phyloP scores from a whole-genome alignment of 2,797 vertebrate species.

The Uromys caudimaculatus region DNA sequence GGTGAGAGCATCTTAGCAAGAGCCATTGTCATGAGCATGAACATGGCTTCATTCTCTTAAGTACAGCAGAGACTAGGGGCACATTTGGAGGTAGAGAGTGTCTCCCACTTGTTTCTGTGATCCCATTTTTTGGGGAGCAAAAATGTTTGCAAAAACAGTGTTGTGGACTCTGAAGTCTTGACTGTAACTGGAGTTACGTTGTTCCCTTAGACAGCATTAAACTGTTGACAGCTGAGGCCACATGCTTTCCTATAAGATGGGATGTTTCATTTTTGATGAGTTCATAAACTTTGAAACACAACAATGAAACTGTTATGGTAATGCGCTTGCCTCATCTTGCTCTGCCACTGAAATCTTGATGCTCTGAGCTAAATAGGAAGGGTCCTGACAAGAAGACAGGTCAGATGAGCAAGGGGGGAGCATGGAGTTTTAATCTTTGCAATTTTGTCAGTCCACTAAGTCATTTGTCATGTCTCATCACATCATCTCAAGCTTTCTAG shows the following conservation, averaged over 20 bases:
- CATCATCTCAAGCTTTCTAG: constrained; percentile 59
- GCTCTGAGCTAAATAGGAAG: neutral
- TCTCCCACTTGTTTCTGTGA: constrained; percentile 79
- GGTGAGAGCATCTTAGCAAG: constrained; percentile 79
- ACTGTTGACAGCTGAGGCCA: constrained; percentile 76
- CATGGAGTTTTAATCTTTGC: constrained; percentile 67
- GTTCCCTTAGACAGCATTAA: constrained; percentile 62
- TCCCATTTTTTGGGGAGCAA: neutral
- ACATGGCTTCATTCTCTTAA: constrained; percentile 77
- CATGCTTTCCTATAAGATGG: constrained; percentile 78
- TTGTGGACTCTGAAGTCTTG: neutral
- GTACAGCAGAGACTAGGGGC: constrained; percentile 65
- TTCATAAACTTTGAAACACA: constrained; percentile 77
- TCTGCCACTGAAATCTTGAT: neutral
- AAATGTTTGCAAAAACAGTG: constrained; percentile 49
- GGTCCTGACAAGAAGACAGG: neutral
- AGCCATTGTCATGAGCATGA: constrained; percentile 71
- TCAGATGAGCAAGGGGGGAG: constrained; percentile 6
- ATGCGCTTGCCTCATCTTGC: neutral
- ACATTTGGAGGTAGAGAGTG: constrained; percentile 63
- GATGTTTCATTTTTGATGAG: constrained; percentile 64
- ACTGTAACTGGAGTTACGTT: constrained; percentile 59
- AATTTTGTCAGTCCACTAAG: constrained; percentile 65
- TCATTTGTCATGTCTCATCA: constrained; percentile 79
- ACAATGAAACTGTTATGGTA: constrained; percentile 73